Evolutionary conservation across 2,113 vertebrate genomes (phyloP).

Genomic region (Hypanus sabinus): DNA sequence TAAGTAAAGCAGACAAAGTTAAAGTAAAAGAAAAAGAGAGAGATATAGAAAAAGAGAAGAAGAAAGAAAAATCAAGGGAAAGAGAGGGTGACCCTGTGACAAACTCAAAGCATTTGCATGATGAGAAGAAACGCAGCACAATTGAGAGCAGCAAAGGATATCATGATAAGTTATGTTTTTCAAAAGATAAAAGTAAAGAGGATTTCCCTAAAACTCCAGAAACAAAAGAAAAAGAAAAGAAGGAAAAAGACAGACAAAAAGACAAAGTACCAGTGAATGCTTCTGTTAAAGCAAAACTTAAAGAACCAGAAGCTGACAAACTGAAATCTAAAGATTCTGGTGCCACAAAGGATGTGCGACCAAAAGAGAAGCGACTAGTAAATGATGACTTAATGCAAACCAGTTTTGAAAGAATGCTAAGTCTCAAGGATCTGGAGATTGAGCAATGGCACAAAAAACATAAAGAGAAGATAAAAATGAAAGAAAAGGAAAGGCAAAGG

Average conservation of each 20-base stretch:
- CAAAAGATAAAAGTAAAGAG: constrained; percentile 80
- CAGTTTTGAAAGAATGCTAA: constrained; percentile 97
- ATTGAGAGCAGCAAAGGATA: constrained; percentile 63
- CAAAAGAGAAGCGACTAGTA: constrained; percentile 91
- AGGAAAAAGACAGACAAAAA: constrained; percentile 76
- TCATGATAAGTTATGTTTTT: constrained; percentile 59
- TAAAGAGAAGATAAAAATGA: constrained; percentile 96
- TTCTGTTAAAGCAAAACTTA: constrained; percentile 56
- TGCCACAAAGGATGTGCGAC: constrained; percentile 69
- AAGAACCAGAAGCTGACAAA: constrained; percentile 65
- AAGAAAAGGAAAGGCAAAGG: constrained; percentile 84
- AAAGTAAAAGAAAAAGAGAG: constrained; percentile 75
- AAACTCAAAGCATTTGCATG: constrained; percentile 67
- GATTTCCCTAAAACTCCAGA: constrained; percentile 73
- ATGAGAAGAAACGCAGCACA: constrained; percentile 69
- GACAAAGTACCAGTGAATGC: constrained; percentile 72
- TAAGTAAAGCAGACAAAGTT: constrained; percentile 64
- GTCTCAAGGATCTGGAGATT: constrained; percentile 92
- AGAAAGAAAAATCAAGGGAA: constrained; percentile 54
- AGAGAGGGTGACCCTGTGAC: constrained; percentile 48
- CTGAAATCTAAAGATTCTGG: constrained; percentile 67
- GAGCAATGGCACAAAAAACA: constrained; percentile 97
- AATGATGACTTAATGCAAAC: constrained; percentile 98
- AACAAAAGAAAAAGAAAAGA: constrained; percentile 77
- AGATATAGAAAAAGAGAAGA: constrained; percentile 50